Base-by-base conservation (phyloP, 1,140 invertebrate species). In the Luehdorfia chinensis region DNA sequence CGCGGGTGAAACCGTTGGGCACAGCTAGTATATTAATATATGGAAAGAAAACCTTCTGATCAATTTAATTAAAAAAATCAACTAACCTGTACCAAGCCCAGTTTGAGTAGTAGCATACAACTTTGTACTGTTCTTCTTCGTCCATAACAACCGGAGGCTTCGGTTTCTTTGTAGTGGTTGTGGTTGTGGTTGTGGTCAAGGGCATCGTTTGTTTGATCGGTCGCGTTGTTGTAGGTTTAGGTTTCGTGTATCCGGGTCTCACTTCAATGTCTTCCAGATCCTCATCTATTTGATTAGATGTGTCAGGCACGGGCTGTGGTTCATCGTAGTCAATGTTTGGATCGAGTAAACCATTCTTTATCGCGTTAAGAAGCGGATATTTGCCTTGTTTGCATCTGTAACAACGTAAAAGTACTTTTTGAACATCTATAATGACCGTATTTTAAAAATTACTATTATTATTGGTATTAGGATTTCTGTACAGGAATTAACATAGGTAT, bases 81-180 rank as follows among this genome's bases (percentile, higher is more conserved):
- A 55, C 33, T 51, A 71, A 87, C 86, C 86, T 90, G 64, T 96
- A 96, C 94, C 95, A 97, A 7, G 95, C 94, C 96, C 96, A 97
- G 65, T 97, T 97, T 0, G 95, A 96, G 66, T 96, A 97, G 69
- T 97, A 97, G 55, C 96, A 97, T 0, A 97, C 94, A 0, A 97
- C 88, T 87, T 94, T 91, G 52, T 87, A 93, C 36, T 89, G 64
- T 8, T 77, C 69, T 30, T 66, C 68, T 57, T 68, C 59, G 27
- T 67, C 65, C 15, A 54, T 50, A n/a, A 45, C 44, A 14, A 60
- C 39, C 23, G 47, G 34, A 23, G 45, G 47, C 33, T 59, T 67
- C 4, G 45, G 47, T n/a, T 66, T 64, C 39, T 45, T 67, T 16
- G 49, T 63, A 3, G 59, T 60, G 18, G 18, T 39, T 21, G 36